Percentiles rank a stretch among this genome's conserved stretches.
Conservation (phyloP, 1,140 invertebrate genomes). For the Globodera ellingtonae region DNA sequence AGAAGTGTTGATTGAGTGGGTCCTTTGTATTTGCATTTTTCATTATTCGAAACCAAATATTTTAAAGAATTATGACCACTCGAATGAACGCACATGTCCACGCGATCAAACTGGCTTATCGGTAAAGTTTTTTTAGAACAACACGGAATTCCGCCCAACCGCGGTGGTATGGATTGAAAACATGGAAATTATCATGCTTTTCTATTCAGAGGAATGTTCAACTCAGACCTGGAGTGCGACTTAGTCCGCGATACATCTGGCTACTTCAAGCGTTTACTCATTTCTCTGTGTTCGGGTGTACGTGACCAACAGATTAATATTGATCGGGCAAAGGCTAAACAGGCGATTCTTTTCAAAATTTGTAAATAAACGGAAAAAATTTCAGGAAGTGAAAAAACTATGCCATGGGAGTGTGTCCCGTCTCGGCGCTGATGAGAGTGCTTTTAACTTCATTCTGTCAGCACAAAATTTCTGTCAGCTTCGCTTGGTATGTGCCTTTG, state of each 20-base stretch:
- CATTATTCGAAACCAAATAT: background rate
- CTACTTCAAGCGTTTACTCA: constrained; percentile 84
- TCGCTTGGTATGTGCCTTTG: constrained; percentile 71
- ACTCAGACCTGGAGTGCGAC: constrained; percentile 81
- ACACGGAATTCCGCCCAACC: no score
- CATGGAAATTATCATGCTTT: no score
- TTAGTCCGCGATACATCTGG: constrained; percentile 89
- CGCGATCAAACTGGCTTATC: background rate
- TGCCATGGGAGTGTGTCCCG: constrained; percentile 68
- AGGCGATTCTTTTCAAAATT: constrained; percentile 11
- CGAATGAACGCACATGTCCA: constrained; percentile 68
- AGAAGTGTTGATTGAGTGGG: constrained; percentile 67
- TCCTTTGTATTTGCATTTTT: background rate
- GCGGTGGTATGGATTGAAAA: no score
- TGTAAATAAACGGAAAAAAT: background rate
- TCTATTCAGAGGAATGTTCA: constrained; percentile 74
- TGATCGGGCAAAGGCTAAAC: constrained; percentile 55
- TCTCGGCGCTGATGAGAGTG: constrained; percentile 69
- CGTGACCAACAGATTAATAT: constrained; percentile 63
- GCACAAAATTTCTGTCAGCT: constrained; percentile 71
- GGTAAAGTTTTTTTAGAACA: background rate
- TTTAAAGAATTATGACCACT: constrained; percentile 67
- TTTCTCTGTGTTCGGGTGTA: constrained; percentile 68
- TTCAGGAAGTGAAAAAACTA: constrained; percentile 67
- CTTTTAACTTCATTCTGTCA: constrained; percentile 64